Base-by-base conservation (phyloP, 2,888 invertebrate genomes). In the Orthosia gothica region DNA sequence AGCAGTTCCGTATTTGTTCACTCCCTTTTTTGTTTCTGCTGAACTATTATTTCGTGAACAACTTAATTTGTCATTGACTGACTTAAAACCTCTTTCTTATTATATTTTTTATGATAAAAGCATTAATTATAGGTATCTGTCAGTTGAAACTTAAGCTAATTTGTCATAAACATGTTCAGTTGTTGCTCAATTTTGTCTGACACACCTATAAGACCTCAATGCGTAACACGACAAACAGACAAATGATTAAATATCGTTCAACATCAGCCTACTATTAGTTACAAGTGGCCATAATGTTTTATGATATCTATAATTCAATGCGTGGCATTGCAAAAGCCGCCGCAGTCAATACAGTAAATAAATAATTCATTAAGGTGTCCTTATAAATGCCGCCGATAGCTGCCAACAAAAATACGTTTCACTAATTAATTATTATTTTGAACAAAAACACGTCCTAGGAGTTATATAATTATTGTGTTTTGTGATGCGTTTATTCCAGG, bases 231-330 rank as follows among this genome's bases (percentile, higher is more conserved):
- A 77, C 71, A 77, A 74, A 79, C 68, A 59, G 79, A 83, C 81
- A 81, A 87, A 85, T 85, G 73, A 76, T 70, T 70, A 69, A 85
- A 80, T 75, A 78, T 74, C 76, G 66, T 67, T 78, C 67, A 73
- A 81, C 80, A 82, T 77, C 75, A 70, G 74, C 69, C 68, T 76
- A 55, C 77, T 80, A 81, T 87, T 81, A 84, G 72, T 70, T 80
- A 79, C 74, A 79, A 87, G 66, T 80, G 82, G 58, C 69, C 63
- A 76, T 86, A 81, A 84, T 87, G 79, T 84, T 85, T 84, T 84
- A 88, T 81, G 76, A 81, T 84, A 87, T 83, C 82, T 78, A 89
- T 88, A 86, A 86, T 85, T 85, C 74, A 85, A 84, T 78, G 74
- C 72, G 80, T 80, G 79, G 68, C 78, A 88, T 83, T 79, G 82